Evolutionary conservation across 2,113 vertebrate species (phyloP), one percentile per base, ranked within the genome.

Genomic region (Morone chrysops): DNA sequence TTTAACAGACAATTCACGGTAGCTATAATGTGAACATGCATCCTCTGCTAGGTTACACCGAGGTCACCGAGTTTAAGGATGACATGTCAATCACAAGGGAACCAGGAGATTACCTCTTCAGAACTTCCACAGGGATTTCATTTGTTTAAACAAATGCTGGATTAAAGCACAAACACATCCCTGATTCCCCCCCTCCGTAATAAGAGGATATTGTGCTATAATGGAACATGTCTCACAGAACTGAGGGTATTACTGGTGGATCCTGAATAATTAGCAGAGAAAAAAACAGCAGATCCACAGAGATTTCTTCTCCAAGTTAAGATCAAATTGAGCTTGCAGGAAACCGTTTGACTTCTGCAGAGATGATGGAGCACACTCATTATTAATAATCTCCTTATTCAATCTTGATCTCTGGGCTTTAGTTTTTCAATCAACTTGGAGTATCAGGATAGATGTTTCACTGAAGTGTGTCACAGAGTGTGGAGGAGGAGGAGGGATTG

Each of bases 311-410:
- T 83, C 65, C 65, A 87, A 88, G 80, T 93, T 72, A 78, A 82
- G 73, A 90, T 87, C 85, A 90, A 88, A 88, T 80, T 85, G 73
- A 89, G 81, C 68, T 82, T 53, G 67, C 71, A 71, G 81, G 71
- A 90, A 86, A 92, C 53, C 22, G 51, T 91, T 90, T 90, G 77
- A 93, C 89, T 94, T 95, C 81, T 87, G 89, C 63, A 72, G 87
- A 83, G 86, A 94, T 82, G 89, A 92, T 70, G 88, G 87, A 93
- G 92, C 67, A 77, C 78, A 82, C 88, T 91, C 89, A 92, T 91
- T 89, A 90, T 92, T 92, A 93, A 94, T 93, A 93, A 94, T 94
- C 93, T 92, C 90, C 92, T 93, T 92, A 90, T 94, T 95, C 89
- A 93, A 92, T 90, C 90, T 92, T 93, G 90, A 95, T 94, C 92